Evolutionary conservation across 2,797 vertebrate species (phyloP).

Genomic region (Hemibagrus guttatus): DNA sequence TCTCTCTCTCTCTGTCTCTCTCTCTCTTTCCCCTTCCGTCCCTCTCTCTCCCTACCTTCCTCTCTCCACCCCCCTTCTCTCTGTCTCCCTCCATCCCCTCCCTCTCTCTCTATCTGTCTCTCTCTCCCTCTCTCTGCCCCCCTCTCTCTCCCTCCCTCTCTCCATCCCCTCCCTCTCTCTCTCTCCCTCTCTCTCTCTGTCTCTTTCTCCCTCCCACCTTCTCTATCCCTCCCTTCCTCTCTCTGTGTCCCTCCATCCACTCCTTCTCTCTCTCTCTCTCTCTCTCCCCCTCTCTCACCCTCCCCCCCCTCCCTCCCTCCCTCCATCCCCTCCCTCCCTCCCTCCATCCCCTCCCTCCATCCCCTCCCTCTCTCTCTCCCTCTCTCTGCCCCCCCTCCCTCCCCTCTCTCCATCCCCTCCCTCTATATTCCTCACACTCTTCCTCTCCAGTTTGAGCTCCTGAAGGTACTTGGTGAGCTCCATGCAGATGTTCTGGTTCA

Average conservation of each 20-base stretch:
- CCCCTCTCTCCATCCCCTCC: background rate
- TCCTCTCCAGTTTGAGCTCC: constrained; percentile 90
- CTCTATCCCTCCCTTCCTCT: background rate
- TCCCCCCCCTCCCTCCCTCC: background rate
- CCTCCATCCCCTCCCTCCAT: background rate
- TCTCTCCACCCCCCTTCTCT: background rate
- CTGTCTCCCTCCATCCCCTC: background rate
- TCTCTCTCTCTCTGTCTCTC: too few relatives aligned
- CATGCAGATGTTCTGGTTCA: constrained; percentile 83
- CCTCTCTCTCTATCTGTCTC: too few relatives aligned
- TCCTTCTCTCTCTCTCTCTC: too few relatives aligned
- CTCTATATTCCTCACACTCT: constrained; percentile 79
- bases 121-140: too few relatives aligned
- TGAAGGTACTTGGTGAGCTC: constrained; percentile 87
- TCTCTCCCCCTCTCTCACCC: background rate
- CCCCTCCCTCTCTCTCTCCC: background rate
- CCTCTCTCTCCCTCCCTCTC: too few relatives aligned
- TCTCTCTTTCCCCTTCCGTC: background rate
- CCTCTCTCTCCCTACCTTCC: too few relatives aligned
- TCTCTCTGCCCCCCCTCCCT: background rate
- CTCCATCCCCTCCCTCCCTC: background rate
- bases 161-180: too few relatives aligned
- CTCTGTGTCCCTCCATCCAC: background rate
- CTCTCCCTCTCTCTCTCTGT: background rate
- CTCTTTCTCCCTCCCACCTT: background rate